A percentile compares a stretch with the other conserved stretches of the same genome.
Conservation (phyloP, 2,113 vertebrate species). For the Lycaon pictus region DNA sequence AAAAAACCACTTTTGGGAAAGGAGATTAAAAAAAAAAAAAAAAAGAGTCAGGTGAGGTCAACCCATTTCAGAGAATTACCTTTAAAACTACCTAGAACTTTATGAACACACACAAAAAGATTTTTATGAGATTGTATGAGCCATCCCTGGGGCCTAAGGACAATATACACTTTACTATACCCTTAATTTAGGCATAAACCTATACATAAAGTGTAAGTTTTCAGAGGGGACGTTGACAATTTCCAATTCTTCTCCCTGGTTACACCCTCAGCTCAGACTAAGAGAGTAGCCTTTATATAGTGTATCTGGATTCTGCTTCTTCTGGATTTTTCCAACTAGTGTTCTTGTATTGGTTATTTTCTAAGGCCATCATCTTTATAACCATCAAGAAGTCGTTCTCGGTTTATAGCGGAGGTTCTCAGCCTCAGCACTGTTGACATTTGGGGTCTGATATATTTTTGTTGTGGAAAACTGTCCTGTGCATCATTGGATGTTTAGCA, state of each 20-base stretch:
- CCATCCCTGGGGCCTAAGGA: neutral
- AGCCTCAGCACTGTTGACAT: rapidly evolving
- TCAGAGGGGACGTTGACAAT: neutral
- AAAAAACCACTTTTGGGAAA: too few relatives aligned
- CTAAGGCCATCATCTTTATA: neutral
- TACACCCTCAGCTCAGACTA: neutral
- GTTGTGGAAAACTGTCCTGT: neutral
- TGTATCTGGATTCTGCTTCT: neutral
- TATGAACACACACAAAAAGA: neutral
- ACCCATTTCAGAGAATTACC: neutral
- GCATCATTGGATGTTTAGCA: too few relatives aligned
- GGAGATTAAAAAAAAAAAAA: too few relatives aligned
- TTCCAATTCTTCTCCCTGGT: neutral
- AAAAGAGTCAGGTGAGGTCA: neutral
- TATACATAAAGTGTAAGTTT: neutral
- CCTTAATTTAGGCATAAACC: neutral
- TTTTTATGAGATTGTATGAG: neutral
- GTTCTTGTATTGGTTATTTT: neutral
- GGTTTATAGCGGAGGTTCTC: neutral
- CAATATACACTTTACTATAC: neutral
- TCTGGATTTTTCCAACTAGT: neutral
- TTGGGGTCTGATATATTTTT: neutral
- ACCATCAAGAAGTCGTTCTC: neutral
- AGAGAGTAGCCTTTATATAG: neutral
- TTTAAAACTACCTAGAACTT: neutral